Evolutionary conservation across 2,113 vertebrate genomes (phyloP).

Genomic region (human): DNA sequence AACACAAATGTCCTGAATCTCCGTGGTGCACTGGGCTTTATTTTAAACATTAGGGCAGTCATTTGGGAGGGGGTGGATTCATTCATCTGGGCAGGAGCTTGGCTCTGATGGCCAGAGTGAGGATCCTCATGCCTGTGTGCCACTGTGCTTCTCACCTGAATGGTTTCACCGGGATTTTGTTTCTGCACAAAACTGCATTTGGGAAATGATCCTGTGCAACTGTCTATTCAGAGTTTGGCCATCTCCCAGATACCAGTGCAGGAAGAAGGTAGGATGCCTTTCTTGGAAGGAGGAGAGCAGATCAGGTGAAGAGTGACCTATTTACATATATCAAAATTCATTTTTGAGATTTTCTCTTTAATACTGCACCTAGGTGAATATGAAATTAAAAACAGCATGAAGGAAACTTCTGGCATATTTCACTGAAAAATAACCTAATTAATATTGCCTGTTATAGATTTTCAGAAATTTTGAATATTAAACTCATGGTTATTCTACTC

Average conservation of each 20-base stretch:
- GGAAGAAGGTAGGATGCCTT: background rate
- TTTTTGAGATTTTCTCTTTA: background rate
- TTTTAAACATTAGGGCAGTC: background rate
- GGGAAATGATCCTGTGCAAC: background rate
- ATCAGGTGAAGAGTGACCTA: background rate
- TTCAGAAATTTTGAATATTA: background rate
- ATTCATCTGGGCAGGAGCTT: background rate
- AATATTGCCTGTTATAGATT: background rate
- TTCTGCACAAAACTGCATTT: background rate
- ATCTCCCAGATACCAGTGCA: background rate
- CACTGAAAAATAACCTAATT: background rate
- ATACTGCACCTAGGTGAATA: background rate
- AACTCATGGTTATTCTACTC: background rate
- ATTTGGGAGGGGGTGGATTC: background rate
- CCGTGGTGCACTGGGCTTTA: background rate
- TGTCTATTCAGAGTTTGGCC: background rate
- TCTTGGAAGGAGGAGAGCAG: background rate
- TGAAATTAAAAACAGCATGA: conserved; percentile 49
- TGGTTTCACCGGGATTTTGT: background rate
- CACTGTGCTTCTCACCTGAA: background rate
- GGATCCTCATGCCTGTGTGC: too few relatives aligned
- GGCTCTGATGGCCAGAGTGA: background rate
- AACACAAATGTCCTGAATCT: background rate
- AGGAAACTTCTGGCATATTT: background rate
- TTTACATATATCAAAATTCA: background rate